Percentiles rank a stretch among this genome's conserved stretches.
These are phyloP conservation scores for Sycophila sp. DNA, from an alignment of 1,140 invertebrate genomes.

Conservation along the genomic window DNA sequence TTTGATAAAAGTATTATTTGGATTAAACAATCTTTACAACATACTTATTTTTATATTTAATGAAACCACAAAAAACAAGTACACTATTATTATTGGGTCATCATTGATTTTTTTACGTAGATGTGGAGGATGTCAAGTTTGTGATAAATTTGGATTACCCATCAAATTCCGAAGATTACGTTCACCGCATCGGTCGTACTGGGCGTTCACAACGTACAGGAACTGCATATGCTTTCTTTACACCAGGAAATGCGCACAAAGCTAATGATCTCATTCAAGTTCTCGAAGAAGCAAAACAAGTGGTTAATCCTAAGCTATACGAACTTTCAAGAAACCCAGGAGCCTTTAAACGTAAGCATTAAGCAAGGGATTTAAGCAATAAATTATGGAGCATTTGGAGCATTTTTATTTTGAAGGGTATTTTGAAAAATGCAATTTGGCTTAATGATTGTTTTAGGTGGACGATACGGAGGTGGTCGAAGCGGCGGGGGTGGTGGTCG, in stretches of 20 bases:
- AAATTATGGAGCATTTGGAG: no score
- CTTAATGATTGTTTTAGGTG: background rate
- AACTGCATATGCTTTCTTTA: conserved; percentile 91
- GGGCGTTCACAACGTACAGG: conserved; percentile 84
- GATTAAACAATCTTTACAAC: no score
- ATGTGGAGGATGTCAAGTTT: conserved; percentile 92
- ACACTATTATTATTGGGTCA: conserved; percentile 38
- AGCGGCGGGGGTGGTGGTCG: conserved; percentile 48
- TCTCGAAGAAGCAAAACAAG: conserved; percentile 77
- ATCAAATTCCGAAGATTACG: conserved; percentile 89
- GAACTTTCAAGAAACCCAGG: conserved; percentile 62
- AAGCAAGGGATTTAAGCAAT: background rate
- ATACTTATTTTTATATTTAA: background rate
- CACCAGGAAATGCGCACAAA: conserved; percentile 79
- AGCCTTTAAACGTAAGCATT: conserved; percentile 55
- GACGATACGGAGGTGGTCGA: conserved; percentile 18
- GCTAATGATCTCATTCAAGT: conserved; percentile 76
- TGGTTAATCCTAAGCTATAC: conserved; percentile 70
- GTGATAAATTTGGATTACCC: conserved; percentile 95
- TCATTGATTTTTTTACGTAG: conserved; percentile 65
- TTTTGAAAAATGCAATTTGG: no score
- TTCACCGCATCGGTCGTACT: conserved; percentile 90
- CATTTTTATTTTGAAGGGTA: background rate
- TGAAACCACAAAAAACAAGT: conserved; percentile 61
- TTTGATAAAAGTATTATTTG: no score